These are phyloP conservation scores for Hymenopus coronatus DNA, from an alignment of 2,888 invertebrate genomes.

Conservation along the genomic window DNA sequence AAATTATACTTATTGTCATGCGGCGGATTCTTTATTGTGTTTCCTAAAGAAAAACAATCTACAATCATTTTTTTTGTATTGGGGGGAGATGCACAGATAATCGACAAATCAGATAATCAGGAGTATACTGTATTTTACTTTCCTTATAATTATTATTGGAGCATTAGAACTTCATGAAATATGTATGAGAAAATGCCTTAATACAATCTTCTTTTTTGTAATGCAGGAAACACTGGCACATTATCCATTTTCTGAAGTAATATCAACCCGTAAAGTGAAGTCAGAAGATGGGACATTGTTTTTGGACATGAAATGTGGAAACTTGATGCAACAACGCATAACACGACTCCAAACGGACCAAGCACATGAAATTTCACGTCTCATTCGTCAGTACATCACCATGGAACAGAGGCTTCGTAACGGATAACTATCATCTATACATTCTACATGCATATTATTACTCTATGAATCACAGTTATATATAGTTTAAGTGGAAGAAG, in stretches of 20 bases:
- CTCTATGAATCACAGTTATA: background rate
- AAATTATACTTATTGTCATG: no score
- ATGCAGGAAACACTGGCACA: constrained; percentile 80
- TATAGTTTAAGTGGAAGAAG: background rate
- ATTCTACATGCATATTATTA: background rate
- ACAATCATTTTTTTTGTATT: no score
- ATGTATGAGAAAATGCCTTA: background rate
- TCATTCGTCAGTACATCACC: constrained; percentile 95
- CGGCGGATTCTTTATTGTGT: no score
- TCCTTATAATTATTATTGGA: no score
- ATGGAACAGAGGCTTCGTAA: constrained; percentile 63
- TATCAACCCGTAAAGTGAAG: constrained; percentile 88
- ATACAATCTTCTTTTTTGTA: background rate
- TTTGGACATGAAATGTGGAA: constrained; percentile 96
- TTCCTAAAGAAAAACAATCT: no score
- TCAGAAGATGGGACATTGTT: constrained; percentile 89
- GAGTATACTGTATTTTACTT: no score
- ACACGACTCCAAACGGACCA: constrained; percentile 95
- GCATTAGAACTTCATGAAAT: no score
- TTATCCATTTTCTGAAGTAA: constrained; percentile 93
- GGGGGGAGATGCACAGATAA: no score
- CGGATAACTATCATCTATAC: background rate
- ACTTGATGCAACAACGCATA: constrained; percentile 92
- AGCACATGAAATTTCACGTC: constrained; percentile 93
- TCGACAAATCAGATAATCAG: no score